Evolutionary conservation across 2,888 invertebrate genomes (phyloP), one percentile per base, ranked within the genome.

Genomic region (Drosophila cognata): DNA sequence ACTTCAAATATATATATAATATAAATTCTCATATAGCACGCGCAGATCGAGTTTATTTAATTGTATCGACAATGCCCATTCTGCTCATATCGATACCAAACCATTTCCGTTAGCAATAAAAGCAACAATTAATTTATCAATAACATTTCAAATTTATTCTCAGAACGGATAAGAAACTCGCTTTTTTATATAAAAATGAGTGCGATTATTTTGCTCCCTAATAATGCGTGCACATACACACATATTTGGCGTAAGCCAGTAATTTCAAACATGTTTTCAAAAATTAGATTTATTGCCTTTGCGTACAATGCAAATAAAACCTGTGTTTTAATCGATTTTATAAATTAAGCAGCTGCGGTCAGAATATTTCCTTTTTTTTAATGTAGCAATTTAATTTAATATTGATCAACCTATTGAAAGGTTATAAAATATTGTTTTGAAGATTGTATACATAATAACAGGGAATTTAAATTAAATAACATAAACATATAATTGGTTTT

Each of bases 271-370:
- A 21, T 21, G n/a, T 21, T 43, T 6, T 6, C 3, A 5, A 11
- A 6, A 21, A 21, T 21, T 6, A 43, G 11, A 18, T 0, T 21
- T 21, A 6, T 21, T 43, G 43, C n/a, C 7, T 43, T 43, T 41
- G 0, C 41, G 2, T 0, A 5, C 1, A 21, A n/a, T n/a, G n/a
- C n/a, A n/a, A n/a, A 10, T n/a, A 7, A n/a, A 10, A 1, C 1
- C 1, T 41, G 41, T 10, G 4, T n/a, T 41, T 41, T 11, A 7
- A 13, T 21, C 7, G 21, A 46, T 7, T 21, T 25, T 25, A 8
- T 25, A 25, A 46, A 16, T 25, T 8, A 25, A 46, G 4, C 8
- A 25, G 25, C 25, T 25, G 7, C 16, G 16, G 16, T 46, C 25
- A 16, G 16, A 4, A 25, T 46, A 46, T 25, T 16, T 28, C 28